Conservation (phyloP, 2,113 vertebrate species). For the Dipodomys ordii region DNA sequence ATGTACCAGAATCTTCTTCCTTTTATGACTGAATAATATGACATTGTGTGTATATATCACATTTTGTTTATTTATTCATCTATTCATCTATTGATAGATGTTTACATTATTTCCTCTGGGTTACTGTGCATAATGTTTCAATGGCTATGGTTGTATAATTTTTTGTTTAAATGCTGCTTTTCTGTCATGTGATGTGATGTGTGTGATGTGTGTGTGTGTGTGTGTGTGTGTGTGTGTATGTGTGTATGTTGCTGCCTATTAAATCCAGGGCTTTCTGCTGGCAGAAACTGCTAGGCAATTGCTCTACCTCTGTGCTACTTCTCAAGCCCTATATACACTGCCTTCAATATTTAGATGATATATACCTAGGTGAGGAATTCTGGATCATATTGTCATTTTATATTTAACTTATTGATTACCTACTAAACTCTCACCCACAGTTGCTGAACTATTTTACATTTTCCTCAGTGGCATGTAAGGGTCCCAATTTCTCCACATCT, state of each 20-base stretch:
- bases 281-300: background rate
- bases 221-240: too few species aligned
- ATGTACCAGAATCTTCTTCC: conserved; percentile 26
- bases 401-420: conserved; percentile 19
- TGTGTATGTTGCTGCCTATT: background rate
- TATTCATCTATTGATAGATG: background rate
- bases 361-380: background rate
- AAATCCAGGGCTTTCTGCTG: background rate
- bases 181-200: too few species aligned
- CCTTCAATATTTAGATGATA: conserved; percentile 8
- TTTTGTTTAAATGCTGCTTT: conserved; percentile 2
- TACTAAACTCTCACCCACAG: conserved; percentile 5
- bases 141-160: background rate
- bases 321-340: background rate
- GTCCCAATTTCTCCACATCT: background rate
- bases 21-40: conserved; percentile 38
- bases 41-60: background rate
- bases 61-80: conserved; percentile 36
- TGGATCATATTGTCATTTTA: conserved; percentile 5
- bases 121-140: conserved; percentile 16
- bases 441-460: conserved; percentile 25
- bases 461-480: background rate
- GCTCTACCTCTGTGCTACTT: background rate
- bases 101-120: conserved; percentile 27
- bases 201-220: too few species aligned